Base-by-base conservation (phyloP, 1,140 invertebrate genomes). In the Nasonia longicornis region DNA sequence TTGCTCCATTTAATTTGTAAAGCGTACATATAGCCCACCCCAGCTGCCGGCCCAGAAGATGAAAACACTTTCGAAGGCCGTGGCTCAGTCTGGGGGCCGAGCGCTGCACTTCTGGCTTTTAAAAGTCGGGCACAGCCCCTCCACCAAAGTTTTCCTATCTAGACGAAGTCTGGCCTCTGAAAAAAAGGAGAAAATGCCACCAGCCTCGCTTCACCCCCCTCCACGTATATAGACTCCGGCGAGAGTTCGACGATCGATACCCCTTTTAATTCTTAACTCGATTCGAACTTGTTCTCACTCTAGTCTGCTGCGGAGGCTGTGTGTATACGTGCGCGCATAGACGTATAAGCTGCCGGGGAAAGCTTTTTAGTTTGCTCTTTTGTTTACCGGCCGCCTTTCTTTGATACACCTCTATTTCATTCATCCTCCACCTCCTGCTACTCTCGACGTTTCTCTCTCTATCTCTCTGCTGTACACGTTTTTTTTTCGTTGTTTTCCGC, bases 221-320 rank as follows among this genome's bases (percentile, higher is more conserved):
- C 14, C 42, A 0, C 64, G 58, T 58, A n/a, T 52, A 71, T 72
- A 20, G 45, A 79, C 77, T 58, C 52, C 29, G 38, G 14, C 66
- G 29, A 38, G 74, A 66, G 52, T 64, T 66, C 35, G 31, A 45
- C 52, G 77, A 71, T 72, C 78, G 70, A 80, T 80, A 45, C 70
- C 35, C 52, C 78, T 73, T 80, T 72, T 80, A 80, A 80, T 80
- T 80, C 78, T 73, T 73, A 80, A 80, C 78, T 80, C 78, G 78
- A 80, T 80, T 80, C 70, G 48, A 73, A 42, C 42, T 26, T 29
- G 42, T n/a, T 22, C 71, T 45, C 20, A 22, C 26, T 73, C 71
- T 73, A 42, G 31, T 48, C 35, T 73, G 38, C 52, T 58, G 52
- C 14, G 16, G 20, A 42, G 38, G 1, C 7, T 42, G 20, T 16